Evolutionary conservation across 2,888 invertebrate genomes (phyloP), one percentile per base, ranked within the genome.

Genomic region (Yponomeuta malinellus): DNA sequence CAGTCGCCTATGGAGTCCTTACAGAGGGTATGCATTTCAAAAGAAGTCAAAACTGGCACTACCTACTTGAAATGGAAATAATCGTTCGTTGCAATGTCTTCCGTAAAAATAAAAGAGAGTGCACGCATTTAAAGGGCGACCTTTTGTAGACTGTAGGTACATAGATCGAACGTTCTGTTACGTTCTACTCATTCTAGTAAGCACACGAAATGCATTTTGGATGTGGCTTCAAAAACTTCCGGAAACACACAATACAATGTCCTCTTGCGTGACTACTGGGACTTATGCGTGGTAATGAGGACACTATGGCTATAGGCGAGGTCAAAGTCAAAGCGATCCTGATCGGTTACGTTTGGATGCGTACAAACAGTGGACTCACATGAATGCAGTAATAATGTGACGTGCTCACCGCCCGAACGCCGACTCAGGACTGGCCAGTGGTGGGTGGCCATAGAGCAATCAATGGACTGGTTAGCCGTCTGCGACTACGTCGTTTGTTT

Each of bases 311-410:
- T 75, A 73, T 65, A 68, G 71, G 74, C 72, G 71, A 71, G 72
- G 68, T 71, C 68, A 68, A 71, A 71, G 71, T 69, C 70, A 71
- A 43, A 43, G 43, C 8, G 43, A 43, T 70, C 67, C 66, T 72
- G 71, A 74, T 74, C 70, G 71, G 72, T 72, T 70, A 29, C 71
- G 69, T 67, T 71, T 70, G 37, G n/a, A 65, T 72, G 70, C 48
- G 73, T 59, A 72, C 70, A 69, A 23, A 69, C 73, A 74, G n/a
- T 73, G 67, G 67, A 77, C 77, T 76, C 75, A 77, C 76, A 73
- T 77, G 74, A 71, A 69, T 71, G 48, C 59, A 48, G 67, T 48
- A 69, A 68, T 48, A 37, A 65, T 70, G 68, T 68, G 71, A 76
- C 78, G 74, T 73, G 74, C 74, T 72, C 72, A 66, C 73, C 71